phyloP scores from a whole-genome alignment of 2,113 vertebrate genomes.

The Oryzias celebensis region DNA sequence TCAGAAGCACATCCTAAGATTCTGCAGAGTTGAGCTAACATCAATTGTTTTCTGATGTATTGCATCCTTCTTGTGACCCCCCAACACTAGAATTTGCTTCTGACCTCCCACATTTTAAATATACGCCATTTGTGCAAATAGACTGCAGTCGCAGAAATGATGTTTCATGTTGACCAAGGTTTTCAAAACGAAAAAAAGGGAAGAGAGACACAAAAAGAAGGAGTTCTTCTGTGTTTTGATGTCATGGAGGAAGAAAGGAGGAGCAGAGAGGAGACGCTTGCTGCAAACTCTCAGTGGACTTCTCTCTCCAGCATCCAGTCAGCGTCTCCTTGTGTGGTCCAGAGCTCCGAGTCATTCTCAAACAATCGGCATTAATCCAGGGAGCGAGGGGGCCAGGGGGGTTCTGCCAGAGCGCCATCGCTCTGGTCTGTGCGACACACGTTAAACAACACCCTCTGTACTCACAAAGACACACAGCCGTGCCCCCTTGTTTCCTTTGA shows the following conservation, averaged over 20 bases:
- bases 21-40: conserved; percentile 60
- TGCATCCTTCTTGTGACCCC: conserved; percentile 49
- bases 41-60: conserved; percentile 47
- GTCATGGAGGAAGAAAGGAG: conserved; percentile 9
- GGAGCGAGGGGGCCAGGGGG: conserved; percentile 63
- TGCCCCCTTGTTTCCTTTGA: conserved; percentile 37
- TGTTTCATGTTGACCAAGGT: conserved; percentile 44
- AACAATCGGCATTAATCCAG: conserved; percentile 81
- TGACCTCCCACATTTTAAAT: conserved; percentile 61
- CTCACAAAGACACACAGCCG: conserved; percentile 20
- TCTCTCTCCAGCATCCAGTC: conserved; percentile 44
- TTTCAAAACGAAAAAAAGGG: conserved; percentile 38
- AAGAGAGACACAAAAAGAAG: conserved; percentile 8
- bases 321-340: conserved; percentile 77
- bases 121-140: not conserved
- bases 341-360: conserved; percentile 73
- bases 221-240: not conserved
- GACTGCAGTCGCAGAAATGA: conserved; percentile 8
- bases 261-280: conserved; percentile 17
- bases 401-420: conserved; percentile 57
- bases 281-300: conserved; percentile 35
- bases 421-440: conserved; percentile 45
- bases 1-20: conserved; percentile 12
- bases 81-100: conserved; percentile 11
- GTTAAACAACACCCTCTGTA: conserved; percentile 43